Base-by-base conservation (phyloP, 2,113 vertebrate genomes). In the Vulpes vulpes region DNA sequence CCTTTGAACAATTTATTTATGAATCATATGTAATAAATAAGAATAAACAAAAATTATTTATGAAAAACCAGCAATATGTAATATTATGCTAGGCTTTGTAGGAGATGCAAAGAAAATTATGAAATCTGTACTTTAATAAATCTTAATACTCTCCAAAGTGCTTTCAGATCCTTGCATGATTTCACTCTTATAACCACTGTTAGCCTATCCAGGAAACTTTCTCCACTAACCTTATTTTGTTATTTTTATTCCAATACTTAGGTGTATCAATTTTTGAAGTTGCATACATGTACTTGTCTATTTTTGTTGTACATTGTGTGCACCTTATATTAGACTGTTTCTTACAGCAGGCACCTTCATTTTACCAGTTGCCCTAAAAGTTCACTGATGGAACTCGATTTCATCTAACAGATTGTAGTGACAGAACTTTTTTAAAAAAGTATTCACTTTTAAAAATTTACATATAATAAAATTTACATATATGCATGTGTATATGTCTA, bases 1-100 rank as follows among this genome's bases (percentile, higher is more conserved):
- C 35, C 32, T 93, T 91, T 49, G 84, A 94, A 83, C 32, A 79
- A 67, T 94, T 81, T 67, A 91, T 81, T 96, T 84, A 62, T 67
- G 59, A 84, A 87, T 62, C 22, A 17, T 57, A 43, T 51, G 64
- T 49, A 43, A 57, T 16, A 80, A 80, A 60, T 5, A 96, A 76
- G 55, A 95, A 67, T 80, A 67, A 53, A 59, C 16, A 59, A 85
- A 57, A 92, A 69, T 49, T 23, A 32, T 74, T 96, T 74, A 81
- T 49, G 43, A 73, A 49, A 93, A 15, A 51, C 27, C 22, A 79
- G 32, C 49, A 73, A 79, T n/a, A 43, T 43, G 11, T 10, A 65
- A 59, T 87, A 55, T 84, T 91, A 55, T 69, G 19, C 59, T 60
- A 80, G 51, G 23, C 17, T 11, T 19, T 67, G 25, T 43, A 30